A percentile compares a stretch with the other conserved stretches of the same genome.
These are phyloP conservation scores for Adoxophyes honmai DNA, from an alignment of 1,140 invertebrate species.

Conservation along the genomic window DNA sequence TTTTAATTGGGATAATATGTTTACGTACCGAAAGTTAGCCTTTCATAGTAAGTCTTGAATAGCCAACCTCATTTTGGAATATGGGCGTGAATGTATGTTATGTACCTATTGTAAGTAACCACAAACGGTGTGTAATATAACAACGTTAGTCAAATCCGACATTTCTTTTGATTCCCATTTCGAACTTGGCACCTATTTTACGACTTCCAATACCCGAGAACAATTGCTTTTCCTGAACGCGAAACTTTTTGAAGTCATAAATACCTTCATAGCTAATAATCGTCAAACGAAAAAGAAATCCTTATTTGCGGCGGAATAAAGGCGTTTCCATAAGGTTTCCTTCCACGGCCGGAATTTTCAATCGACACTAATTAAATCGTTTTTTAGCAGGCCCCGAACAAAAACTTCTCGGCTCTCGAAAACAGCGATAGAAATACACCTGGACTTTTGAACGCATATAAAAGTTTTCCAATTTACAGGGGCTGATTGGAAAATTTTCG, in stretches of 20 bases:
- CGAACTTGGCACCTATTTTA: too few relatives aligned
- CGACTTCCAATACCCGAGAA: too few relatives aligned
- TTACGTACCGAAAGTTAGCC: too few relatives aligned
- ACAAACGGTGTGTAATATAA: too few relatives aligned
- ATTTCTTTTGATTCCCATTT: too few relatives aligned
- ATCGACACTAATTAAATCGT: constrained; percentile 52
- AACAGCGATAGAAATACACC: constrained; percentile 66
- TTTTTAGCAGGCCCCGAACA: constrained; percentile 44
- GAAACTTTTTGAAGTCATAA: neutral
- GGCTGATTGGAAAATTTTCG: constrained; percentile 74
- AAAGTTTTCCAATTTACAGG: constrained; percentile 75
- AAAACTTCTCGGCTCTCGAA: constrained; percentile 47
- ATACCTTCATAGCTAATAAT: neutral
- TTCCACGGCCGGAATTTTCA: constrained; percentile 28
- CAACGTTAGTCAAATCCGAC: too few relatives aligned
- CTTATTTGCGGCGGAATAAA: constrained; percentile 11
- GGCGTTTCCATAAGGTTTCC: constrained; percentile 3
- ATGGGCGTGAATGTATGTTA: too few relatives aligned
- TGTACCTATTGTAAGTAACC: too few relatives aligned
- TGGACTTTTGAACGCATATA: constrained; percentile 74
- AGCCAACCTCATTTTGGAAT: too few relatives aligned
- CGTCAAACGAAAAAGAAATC: neutral
- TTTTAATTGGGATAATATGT: too few relatives aligned
- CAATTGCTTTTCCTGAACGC: too few relatives aligned
- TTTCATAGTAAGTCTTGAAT: too few relatives aligned